Evolutionary conservation across 2,888 invertebrate species (phyloP).

Genomic region (Rhingia campestris): DNA sequence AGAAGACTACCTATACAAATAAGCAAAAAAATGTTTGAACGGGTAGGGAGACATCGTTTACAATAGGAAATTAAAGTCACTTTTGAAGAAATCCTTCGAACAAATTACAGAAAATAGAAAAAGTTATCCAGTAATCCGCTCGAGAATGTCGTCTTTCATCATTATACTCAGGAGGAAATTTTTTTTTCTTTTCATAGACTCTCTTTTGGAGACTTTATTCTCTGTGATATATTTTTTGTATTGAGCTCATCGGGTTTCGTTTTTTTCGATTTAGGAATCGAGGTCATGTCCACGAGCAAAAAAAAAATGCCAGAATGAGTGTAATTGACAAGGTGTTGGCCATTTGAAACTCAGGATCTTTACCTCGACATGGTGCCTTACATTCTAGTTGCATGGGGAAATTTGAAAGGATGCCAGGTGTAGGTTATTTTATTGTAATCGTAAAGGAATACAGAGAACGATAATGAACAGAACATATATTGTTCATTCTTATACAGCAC

Average conservation of each 20-base stretch:
- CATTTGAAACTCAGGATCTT: neutral
- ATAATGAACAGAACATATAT: too few relatives aligned
- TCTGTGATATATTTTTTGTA: conserved; percentile 41
- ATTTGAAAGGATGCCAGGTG: neutral
- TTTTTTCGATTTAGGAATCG: conserved; percentile 1
- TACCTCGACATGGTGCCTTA: conserved; percentile 14
- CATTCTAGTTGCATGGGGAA: neutral
- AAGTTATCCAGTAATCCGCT: conserved; percentile 29
- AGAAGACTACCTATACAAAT: neutral
- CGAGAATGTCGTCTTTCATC: conserved; percentile 50
- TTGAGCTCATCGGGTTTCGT: conserved; percentile 43
- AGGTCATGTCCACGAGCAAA: conserved; percentile 19
- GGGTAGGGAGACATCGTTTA: conserved; percentile 48
- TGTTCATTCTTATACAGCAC: too few relatives aligned
- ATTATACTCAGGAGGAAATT: conserved; percentile 6
- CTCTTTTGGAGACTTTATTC: conserved; percentile 32
- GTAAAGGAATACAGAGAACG: neutral
- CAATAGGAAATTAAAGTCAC: conserved; percentile 64
- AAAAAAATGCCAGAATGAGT: neutral
- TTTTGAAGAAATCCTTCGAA: conserved; percentile 44
- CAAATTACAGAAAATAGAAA: conserved; percentile 55
- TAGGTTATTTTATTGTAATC: conserved; percentile 2
- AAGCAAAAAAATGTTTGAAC: conserved; percentile 27
- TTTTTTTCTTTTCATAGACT: neutral
- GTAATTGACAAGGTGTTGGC: conserved; percentile 48